Evolutionary conservation across 2,888 invertebrate genomes (phyloP).

Genomic region (Charanyca ferruginea): DNA sequence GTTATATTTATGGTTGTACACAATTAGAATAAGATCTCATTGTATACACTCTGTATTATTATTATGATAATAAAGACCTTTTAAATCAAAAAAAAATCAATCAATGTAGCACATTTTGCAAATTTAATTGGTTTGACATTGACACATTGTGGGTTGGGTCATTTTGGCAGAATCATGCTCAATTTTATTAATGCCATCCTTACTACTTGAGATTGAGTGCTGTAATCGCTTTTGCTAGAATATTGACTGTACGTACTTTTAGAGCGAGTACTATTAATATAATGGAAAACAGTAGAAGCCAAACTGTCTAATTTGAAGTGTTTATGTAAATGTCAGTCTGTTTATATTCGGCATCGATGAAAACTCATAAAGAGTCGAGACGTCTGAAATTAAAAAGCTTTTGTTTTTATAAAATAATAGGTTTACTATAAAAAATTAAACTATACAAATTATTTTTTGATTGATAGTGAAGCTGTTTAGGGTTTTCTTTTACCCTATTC

Average conservation of each 20-base stretch:
- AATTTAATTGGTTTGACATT: too few relatives aligned
- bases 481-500: too few relatives aligned
- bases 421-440: background rate
- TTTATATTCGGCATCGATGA: conserved; percentile 18
- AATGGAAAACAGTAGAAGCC: conserved; percentile 1
- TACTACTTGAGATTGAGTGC: background rate
- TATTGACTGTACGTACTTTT: background rate
- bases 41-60: too few relatives aligned
- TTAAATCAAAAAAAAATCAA: too few relatives aligned
- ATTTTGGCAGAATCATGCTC: too few relatives aligned
- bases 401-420: background rate
- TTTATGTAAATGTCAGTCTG: conserved; percentile 22
- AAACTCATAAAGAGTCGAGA: conserved; percentile 2
- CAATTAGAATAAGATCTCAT: too few relatives aligned
- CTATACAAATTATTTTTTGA: background rate
- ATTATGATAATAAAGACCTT: too few relatives aligned
- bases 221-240: background rate
- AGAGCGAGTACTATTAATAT: conserved; percentile 11
- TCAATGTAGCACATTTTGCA: too few relatives aligned
- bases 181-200: too few relatives aligned
- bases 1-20: too few relatives aligned
- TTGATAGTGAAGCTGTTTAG: background rate
- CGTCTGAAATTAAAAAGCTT: background rate
- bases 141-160: too few relatives aligned
- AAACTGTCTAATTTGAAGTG: conserved; percentile 37